Base-by-base conservation (phyloP, 2,797 vertebrate species). In the Phylloscopus collybita region DNA sequence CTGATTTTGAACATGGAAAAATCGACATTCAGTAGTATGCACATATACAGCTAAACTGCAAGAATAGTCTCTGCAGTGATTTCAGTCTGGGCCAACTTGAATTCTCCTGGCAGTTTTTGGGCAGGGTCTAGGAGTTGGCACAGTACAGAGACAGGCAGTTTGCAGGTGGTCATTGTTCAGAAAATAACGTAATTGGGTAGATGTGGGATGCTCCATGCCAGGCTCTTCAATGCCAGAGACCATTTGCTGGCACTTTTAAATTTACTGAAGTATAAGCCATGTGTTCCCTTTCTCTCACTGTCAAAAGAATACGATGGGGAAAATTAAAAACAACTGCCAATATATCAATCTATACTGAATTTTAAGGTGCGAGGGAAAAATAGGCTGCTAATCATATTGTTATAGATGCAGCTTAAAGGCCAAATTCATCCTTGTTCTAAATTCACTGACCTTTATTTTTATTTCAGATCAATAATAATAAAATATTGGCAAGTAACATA, bases 361-460 rank as follows among this genome's bases (percentile, higher is more conserved):
- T 84, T 86, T 80, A 85, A 88, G 60, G 60, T 66, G 44, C 66
- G 84, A 91, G 56, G 32, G 9, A 67, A 86, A 90, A 91, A 38
- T 2, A 44, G 32, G 51, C 51, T 85, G 51, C 73, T 62, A 79
- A 92, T 86, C 32, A 30, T 34, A 71, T 87, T 92, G 34, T 59
- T 81, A 93, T n/a, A 95, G 92, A 90, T 0, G 2, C 6, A 57
- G 36, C n/a, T 78, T 84, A 91, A 94, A 93, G 73, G 82, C 44
- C 86, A 94, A 86, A 84, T 80, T 84, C 34, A 84, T 73, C 80
- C 66, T 76, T 49, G 38, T 47, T 80, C 81, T 81, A 90, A 84
- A 90, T 81, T 88, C 70, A 57, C 64, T 93, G 95, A 90, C 88
- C 92, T 96, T 95, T 95, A 86, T 90, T 88, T 90, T 27, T 92